Evolutionary conservation across 1,140 invertebrate genomes (phyloP).

Genomic region (Procambarus clarkii): DNA sequence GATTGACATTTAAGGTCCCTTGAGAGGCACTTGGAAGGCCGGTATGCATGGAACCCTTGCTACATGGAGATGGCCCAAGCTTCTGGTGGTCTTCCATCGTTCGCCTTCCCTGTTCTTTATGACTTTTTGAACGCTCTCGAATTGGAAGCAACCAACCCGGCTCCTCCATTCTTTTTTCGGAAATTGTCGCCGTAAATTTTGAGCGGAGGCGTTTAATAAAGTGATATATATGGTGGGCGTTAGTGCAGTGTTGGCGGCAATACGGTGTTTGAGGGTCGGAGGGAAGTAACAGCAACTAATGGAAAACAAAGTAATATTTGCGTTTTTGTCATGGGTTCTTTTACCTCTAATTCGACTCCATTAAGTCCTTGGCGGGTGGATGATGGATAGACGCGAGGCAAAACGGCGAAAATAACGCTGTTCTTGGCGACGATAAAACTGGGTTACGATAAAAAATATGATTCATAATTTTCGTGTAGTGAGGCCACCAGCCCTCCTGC

Average conservation of each 20-base stretch:
- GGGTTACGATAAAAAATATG: slow-evolving; percentile 59
- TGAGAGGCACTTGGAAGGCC: slow-evolving; percentile 53
- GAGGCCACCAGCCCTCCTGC: slow-evolving; percentile 42
- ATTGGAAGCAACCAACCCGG: slow-evolving; percentile 49
- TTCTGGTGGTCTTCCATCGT: slow-evolving; percentile 25
- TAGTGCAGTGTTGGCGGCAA: slow-evolving; percentile 8
- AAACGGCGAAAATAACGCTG: slow-evolving; percentile 51
- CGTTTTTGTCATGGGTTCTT: slow-evolving; percentile 40
- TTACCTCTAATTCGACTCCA: slow-evolving; percentile 35
- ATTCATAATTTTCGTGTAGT: slow-evolving; percentile 61
- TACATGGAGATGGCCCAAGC: slow-evolving; percentile 49
- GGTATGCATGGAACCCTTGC: slow-evolving; percentile 63
- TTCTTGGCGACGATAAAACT: slow-evolving; percentile 53
- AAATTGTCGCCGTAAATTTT: slow-evolving; percentile 61
- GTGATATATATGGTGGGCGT: slow-evolving; percentile 52
- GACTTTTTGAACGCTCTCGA: slow-evolving; percentile 66
- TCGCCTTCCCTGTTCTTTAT: slow-evolving; percentile 55
- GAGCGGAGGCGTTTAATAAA: slow-evolving; percentile 61
- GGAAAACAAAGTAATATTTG: not conserved
- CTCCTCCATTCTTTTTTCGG: slow-evolving; percentile 58
- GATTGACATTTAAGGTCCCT: slow-evolving; percentile 66
- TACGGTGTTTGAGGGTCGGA: not conserved
- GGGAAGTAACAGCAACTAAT: not conserved
- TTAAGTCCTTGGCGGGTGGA: not conserved
- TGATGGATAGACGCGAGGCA: slow-evolving; percentile 10